phyloP scores from a whole-genome alignment of 2,113 vertebrate genomes.

The Neoarius graeffei region DNA sequence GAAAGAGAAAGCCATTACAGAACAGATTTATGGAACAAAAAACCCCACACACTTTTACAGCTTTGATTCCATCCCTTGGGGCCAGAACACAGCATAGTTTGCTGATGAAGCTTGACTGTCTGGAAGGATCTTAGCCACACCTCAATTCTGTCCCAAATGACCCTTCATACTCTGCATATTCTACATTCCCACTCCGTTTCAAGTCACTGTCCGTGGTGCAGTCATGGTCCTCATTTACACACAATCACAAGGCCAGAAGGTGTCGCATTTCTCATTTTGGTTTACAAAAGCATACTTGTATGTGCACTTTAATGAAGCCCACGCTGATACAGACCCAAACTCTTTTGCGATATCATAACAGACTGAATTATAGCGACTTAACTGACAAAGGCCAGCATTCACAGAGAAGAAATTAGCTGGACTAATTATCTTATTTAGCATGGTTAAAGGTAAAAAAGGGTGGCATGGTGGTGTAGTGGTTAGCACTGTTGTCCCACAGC shows the following conservation, averaged over 20 bases:
- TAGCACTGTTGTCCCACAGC: no score
- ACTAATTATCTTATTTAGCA: not conserved
- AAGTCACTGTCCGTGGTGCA: not conserved
- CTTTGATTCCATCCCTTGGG: not conserved
- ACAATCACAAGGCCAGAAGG: not conserved
- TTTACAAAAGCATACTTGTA: not conserved
- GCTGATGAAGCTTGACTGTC: not conserved
- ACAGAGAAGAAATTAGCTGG: not conserved
- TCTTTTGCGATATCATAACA: not conserved
- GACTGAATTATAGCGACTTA: not conserved
- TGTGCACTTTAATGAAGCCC: not conserved
- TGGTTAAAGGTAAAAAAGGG: not conserved
- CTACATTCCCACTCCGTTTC: not conserved
- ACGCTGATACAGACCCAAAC: not conserved
- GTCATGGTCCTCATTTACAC: not conserved
- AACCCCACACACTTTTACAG: no score
- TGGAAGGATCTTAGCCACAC: not conserved
- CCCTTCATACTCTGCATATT: not conserved
- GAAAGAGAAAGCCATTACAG: constrained; percentile 5
- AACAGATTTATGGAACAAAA: not conserved
- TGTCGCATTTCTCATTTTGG: not conserved
- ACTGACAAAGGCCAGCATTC: not conserved
- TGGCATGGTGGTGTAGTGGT: no score
- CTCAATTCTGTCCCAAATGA: not conserved
- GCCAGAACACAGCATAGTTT: not conserved